Evolutionary conservation across 2,113 vertebrate species (phyloP).

Genomic region (Orthonyx spaldingii): DNA sequence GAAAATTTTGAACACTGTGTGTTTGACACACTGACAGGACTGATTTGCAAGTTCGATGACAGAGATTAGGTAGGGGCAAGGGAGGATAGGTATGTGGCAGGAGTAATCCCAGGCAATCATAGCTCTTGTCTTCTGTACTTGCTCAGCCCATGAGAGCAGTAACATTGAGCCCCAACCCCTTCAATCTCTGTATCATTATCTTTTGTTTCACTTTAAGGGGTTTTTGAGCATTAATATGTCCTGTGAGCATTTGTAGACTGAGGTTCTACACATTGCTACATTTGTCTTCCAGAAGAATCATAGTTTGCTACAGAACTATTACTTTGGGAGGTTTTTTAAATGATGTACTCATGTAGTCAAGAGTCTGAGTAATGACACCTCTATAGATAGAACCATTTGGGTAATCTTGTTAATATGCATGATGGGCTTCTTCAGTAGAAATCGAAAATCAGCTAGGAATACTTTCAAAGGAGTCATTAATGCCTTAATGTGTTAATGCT

Average conservation of each 20-base stretch:
- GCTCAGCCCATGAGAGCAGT: not conserved
- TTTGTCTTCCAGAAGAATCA: not conserved
- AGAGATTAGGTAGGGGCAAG: not conserved
- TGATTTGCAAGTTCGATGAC: not conserved
- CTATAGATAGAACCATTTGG: not conserved
- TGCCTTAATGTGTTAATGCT: not conserved
- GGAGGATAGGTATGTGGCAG: not conserved
- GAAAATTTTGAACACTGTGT: not conserved
- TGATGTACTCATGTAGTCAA: not conserved
- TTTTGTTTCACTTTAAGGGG: not conserved
- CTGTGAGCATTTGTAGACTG: not conserved
- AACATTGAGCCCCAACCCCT: not conserved
- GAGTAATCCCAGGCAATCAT: not conserved
- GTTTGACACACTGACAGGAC: not conserved
- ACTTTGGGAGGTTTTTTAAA: not conserved
- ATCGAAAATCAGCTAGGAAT: not conserved
- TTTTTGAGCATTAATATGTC: not conserved
- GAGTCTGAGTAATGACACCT: not conserved
- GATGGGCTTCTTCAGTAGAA: not conserved
- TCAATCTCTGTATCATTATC: not conserved
- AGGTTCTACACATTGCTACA: not conserved
- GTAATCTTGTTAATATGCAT: not conserved
- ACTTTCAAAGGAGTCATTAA: not conserved
- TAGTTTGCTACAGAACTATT: not conserved
- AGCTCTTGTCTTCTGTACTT: not conserved